Evolutionary conservation across 2,113 vertebrate species (phyloP).

Genomic region (Calidris pugnax): DNA sequence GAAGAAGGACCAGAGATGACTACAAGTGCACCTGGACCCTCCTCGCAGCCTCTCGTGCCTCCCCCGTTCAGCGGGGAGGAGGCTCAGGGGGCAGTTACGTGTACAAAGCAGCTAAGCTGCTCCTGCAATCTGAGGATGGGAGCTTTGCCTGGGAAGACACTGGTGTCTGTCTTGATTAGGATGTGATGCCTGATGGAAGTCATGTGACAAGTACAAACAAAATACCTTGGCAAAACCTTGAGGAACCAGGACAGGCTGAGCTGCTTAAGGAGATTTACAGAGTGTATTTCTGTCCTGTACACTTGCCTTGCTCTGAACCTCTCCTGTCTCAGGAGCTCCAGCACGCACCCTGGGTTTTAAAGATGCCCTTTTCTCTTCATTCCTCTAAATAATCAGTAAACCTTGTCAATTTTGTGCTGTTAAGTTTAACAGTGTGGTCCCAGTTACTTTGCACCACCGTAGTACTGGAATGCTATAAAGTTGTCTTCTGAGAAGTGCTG

Average conservation of each 20-base stretch:
- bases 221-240: constrained; percentile 69
- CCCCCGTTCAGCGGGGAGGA: background rate
- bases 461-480: background rate
- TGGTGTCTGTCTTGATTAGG: constrained; percentile 43
- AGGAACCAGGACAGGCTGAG: constrained; percentile 66
- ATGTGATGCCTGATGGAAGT: constrained; percentile 50
- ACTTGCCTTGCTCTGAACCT: constrained; percentile 35
- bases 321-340: background rate
- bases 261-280: constrained; percentile 69
- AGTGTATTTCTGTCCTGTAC: constrained; percentile 60
- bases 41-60: background rate
- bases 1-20: background rate
- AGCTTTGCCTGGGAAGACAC: constrained; percentile 60
- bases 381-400: background rate
- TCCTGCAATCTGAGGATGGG: background rate
- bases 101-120: constrained; percentile 11
- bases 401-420: background rate
- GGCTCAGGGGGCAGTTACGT: background rate
- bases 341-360: background rate
- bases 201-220: constrained; percentile 62
- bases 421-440: background rate
- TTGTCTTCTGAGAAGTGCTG: constrained; percentile 5
- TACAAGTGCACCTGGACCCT: background rate
- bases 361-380: background rate
- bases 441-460: background rate